Evolutionary conservation across 2,113 vertebrate species (phyloP).

Genomic region (Ailurus styani): DNA sequence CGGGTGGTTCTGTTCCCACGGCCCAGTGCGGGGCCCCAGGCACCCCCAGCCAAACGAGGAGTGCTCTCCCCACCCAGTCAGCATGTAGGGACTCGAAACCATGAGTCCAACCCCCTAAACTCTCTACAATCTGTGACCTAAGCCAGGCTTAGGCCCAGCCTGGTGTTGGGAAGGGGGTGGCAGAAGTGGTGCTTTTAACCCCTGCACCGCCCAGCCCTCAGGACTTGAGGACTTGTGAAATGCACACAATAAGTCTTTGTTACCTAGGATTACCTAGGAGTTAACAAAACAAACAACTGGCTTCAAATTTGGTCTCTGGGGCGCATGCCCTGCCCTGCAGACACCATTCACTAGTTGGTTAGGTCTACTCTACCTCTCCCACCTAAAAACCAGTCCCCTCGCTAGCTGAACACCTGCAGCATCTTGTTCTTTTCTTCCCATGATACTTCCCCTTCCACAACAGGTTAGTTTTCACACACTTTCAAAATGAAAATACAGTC

Average conservation of each 20-base stretch:
- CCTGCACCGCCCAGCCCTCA: slow-evolving; percentile 54
- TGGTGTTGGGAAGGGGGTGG: background rate
- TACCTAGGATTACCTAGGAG: slow-evolving; percentile 56
- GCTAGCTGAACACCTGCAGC: background rate
- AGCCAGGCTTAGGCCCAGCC: slow-evolving; percentile 17
- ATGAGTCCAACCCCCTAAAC: slow-evolving; percentile 29
- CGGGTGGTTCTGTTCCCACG: slow-evolving; percentile 44
- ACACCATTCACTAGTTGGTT: background rate
- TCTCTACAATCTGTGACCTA: slow-evolving; percentile 46
- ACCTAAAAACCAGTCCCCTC: background rate
- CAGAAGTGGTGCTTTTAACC: slow-evolving; percentile 38
- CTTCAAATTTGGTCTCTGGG: slow-evolving; percentile 37
- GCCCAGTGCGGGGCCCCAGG: slow-evolving; percentile 18
- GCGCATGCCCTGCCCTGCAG: background rate
- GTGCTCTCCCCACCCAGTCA: slow-evolving; percentile 21
- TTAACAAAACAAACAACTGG: slow-evolving; percentile 58
- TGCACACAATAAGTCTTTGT: slow-evolving; percentile 58
- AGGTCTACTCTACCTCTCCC: background rate
- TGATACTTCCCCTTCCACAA: background rate
- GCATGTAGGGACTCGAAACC: slow-evolving; percentile 35
- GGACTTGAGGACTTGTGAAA: slow-evolving; percentile 61
- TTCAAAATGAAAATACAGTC: slow-evolving; percentile 22
- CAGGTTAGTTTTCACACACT: slow-evolving; percentile 6
- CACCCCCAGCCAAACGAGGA: background rate
- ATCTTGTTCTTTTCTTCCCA: background rate